Base-by-base conservation (phyloP, 2,888 invertebrate genomes). In the Lacanobia oleracea region DNA sequence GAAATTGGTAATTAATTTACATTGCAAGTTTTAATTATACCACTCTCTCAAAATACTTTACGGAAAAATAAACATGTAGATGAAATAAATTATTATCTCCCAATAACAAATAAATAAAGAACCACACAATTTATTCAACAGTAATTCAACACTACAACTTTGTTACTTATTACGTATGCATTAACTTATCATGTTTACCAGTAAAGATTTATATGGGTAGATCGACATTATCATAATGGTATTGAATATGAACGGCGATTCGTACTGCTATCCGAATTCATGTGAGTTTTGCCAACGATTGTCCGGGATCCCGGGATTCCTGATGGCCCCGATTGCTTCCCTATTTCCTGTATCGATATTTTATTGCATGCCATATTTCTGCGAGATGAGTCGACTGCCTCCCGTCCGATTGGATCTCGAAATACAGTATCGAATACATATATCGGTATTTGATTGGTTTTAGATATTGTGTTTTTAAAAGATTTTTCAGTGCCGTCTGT, bases 311-410 rank as follows among this genome's bases (percentile, higher is more conserved):
- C 84, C 79, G 90, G 89, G 83, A 86, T 88, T 88, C 83, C 77
- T 83, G 81, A 90, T 89, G 89, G 86, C 85, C 86, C 88, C 89
- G 90, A 93, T 93, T 89, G 92, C 92, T 92, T 92, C 90, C 92
- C 91, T 93, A 94, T 94, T 92, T 90, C 91, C 89, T 85, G 87
- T 91, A 91, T 93, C 90, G 92, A 89, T 92, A 93, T 95, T 95
- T 95, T 95, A 95, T 95, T 94, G 92, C 92, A 89, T 88, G 91
- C 92, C 91, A 94, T 94, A 95, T 95, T 92, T 95, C 91, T 90
- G 87, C 84, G 87, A 90, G 89, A 93, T 91, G 91, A 92, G 91
- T 89, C 87, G 87, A 87, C 84, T 85, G 86, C 76, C 87, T 83
- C 82, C 81, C 88, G 86, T 87, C 83, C 88, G 88, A 92, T 92